Base-by-base conservation (phyloP, 2,113 vertebrate genomes). In the Pedionomus torquatus region DNA sequence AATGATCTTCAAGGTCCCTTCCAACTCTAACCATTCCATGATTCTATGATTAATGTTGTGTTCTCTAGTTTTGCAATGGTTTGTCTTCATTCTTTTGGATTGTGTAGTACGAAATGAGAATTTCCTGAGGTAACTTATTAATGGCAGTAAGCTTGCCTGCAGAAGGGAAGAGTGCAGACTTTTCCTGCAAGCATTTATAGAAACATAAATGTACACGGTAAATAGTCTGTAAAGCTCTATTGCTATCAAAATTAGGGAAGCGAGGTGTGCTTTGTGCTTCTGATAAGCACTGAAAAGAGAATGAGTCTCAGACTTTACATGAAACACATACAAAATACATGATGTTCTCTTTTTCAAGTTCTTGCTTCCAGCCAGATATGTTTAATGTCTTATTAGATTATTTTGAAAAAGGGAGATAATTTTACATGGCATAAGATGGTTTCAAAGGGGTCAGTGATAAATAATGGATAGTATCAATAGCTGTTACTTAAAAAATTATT, bases 391-490 rank as follows among this genome's bases (percentile, higher is more conserved):
- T 72, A 71, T 85, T 69, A 94, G 85, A 94, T 41, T 39, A 77
- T 64, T 92, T 37, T 30, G 30, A 61, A 90, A 90, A 92, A 44
- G 5, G 5, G n/a, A 90, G 17, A 60, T 61, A 92, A 95, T 80
- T 72, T 97, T 70, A 88, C n/a, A 48, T 55, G n/a, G 28, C 58
- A 77, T 83, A 88, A 86, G 7, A 58, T 8, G 2, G 23, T 90
- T 92, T 81, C 91, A 95, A 95, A 92, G 23, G 12, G 37, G 28
- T 81, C 49, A 63, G 21, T 81, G 51, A 86, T 74, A 95, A 95
- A 92, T 81, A 93, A 89, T 65, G 26, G 37, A 70, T 41, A 52
- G 6, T 69, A 83, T 74, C 85, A 90, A 77, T 74, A 93, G 41
- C 10, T 83, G 63, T 80, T 71, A 48, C 37, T 61, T 88, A 9